Conservation (phyloP, 2,888 invertebrate genomes). For the Stratiomys singularior region DNA sequence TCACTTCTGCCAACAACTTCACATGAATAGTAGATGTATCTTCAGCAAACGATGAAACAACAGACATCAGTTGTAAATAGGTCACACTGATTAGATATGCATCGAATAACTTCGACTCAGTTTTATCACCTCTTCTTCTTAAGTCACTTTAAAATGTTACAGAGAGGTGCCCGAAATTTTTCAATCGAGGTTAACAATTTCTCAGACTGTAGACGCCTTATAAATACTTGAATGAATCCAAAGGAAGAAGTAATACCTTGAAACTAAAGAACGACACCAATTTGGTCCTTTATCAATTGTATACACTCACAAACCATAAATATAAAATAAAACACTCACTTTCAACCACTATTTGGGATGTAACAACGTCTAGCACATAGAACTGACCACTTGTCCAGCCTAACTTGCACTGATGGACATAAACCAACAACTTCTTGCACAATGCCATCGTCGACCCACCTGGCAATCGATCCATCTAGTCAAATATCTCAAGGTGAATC, state of each 20-base stretch:
- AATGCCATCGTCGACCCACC: conserved; percentile 2
- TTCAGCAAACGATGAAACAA: too few species aligned
- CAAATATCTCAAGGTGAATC: conserved; percentile 32
- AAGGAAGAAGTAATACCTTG: too few species aligned
- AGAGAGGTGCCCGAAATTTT: neutral
- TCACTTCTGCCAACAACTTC: too few species aligned
- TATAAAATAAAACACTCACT: conserved; percentile 19
- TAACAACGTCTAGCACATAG: neutral
- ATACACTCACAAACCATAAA: conserved; percentile 3
- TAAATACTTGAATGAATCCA: too few species aligned
- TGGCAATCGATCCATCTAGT: neutral
- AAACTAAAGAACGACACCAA: too few species aligned
- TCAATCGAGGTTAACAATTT: too few species aligned
- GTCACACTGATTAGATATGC: too few species aligned
- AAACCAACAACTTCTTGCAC: conserved; percentile 20
- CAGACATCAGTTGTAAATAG: too few species aligned
- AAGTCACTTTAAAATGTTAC: neutral
- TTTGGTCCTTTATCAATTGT: too few species aligned
- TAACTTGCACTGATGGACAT: conserved; percentile 26
- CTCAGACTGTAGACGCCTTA: too few species aligned
- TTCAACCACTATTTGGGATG: neutral
- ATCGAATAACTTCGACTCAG: too few species aligned
- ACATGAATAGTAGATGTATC: too few species aligned
- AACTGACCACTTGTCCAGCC: conserved; percentile 41
- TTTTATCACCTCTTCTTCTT: neutral